Evolutionary conservation across 2,888 invertebrate species (phyloP), one percentile per base, ranked within the genome.

Genomic region (Drosophila anomalata): DNA sequence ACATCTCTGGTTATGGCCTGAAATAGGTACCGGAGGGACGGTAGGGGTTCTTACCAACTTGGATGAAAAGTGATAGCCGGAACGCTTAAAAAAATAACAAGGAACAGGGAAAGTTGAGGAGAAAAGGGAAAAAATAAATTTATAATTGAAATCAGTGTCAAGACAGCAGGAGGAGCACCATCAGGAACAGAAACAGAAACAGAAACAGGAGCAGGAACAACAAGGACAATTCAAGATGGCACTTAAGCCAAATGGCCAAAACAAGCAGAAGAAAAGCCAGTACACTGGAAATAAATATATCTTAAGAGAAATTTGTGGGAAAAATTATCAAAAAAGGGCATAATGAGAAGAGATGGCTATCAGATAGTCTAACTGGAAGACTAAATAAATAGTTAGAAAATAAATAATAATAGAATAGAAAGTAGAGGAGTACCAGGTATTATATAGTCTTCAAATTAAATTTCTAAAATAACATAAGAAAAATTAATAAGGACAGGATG

Each of bases 111-210:
- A 56, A 53, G 58, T 41, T 53, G 44, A 9, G 62, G 24, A 56
- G 65, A 41, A 50, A 17, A 46, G 57, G 20, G 54, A 48, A 69
- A 75, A 77, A 75, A 53, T 51, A 76, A 85, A 82, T 85, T 82
- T 82, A 79, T 82, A 82, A 82, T 82, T 82, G 86, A 82, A 82
- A 85, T 85, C 81, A 85, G 81, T 82, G 86, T 85, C 78, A 78
- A 69, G 76, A 71, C 67, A 59, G 55, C 31, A 51, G 51, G 3
- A 51, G 51, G 20, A 58, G 29, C 39, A 39, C n/a, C 48, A 26
- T 22, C 57, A 39, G 12, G 6, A 22, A 12, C 11, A 36, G 33
- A 54, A 46, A 46, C 48, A 73, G 36, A 7, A 8, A 29, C 56
- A 58, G 41, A 24, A 66, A 17, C 47, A 47, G 26, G 17, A 17